phyloP scores from a whole-genome alignment of 2,888 invertebrate species.

The Archaeoteleia sp. region DNA sequence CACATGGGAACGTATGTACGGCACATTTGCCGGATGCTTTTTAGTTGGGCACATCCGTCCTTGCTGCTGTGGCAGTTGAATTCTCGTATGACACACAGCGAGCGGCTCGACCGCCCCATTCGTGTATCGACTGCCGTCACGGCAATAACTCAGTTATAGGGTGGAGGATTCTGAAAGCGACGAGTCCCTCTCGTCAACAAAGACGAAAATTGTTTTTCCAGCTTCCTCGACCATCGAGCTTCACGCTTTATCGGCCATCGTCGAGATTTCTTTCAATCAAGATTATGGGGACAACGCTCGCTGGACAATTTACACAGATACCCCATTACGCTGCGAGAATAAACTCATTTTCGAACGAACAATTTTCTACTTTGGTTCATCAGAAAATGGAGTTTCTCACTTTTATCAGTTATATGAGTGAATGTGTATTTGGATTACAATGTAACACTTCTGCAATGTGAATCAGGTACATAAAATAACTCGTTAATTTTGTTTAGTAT shows the following conservation, averaged over 20 bases:
- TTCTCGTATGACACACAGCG: conserved; percentile 52
- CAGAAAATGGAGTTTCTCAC: not conserved
- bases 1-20: conserved; percentile 2
- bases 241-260: conserved; percentile 6
- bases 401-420: too few relatives aligned
- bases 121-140: conserved; percentile 61
- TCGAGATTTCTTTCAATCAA: conserved; percentile 18
- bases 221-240: conserved; percentile 6
- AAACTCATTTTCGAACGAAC: not conserved
- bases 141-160: conserved; percentile 65
- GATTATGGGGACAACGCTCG: conserved; percentile 8
- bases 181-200: conserved; percentile 30
- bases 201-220: conserved; percentile 45
- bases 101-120: conserved; percentile 59
- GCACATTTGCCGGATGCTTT: conserved; percentile 22
- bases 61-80: conserved; percentile 15
- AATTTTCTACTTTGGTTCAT: too few relatives aligned
- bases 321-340: not conserved
- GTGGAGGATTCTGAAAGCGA: conserved; percentile 30
- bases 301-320: conserved; percentile 9
- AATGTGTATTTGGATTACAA: too few relatives aligned
- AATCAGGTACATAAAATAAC: too few relatives aligned
- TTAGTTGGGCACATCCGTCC: conserved; percentile 27
- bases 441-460: too few relatives aligned
- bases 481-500: too few relatives aligned